Base-by-base conservation (phyloP, 2,888 invertebrate species). In the Hedya salicella region DNA sequence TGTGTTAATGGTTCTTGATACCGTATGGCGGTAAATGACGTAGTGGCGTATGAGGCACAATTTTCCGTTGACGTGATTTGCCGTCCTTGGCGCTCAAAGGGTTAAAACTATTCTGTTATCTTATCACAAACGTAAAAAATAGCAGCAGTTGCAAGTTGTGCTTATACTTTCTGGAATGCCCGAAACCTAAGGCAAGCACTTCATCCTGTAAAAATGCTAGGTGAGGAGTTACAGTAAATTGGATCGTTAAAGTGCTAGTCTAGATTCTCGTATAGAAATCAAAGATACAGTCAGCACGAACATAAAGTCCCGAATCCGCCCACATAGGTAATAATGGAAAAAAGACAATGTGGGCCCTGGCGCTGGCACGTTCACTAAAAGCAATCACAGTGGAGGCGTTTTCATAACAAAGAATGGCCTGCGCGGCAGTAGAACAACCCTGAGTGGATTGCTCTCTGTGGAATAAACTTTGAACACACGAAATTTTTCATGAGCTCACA, bases 341-440 rank as follows among this genome's bases (percentile, higher is more conserved):
- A 61, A 57, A 63, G 57, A 62, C 59, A 67, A 59, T 67, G 56
- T 46, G 25, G 62, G 21, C 42, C 16, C 36, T 62, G 54, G 48
- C 56, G 68, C 60, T 67, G 67, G 69, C 70, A 71, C 70, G 71
- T 70, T 69, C 69, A 56, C 69, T 67, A 68, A 70, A 74, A 70
- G 75, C 72, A 74, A 77, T 77, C 75, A 72, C 61, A 70, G 57
- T 71, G 73, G 61, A 74, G 73, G 71, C 74, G 73, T 77, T 80
- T 80, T 81, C 78, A 81, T 81, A 81, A 79, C 77, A 78, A 75
- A 77, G 78, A 83, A 78, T 73, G 71, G 77, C 70, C 75, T 67
- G 68, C 68, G 70, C 62, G 70, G 69, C 30, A 14, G 25, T 44
- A 16, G 44, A 32, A 40, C 46, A 40, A 69, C 73, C 61, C 61